Evolutionary conservation across 2,113 vertebrate species (phyloP).

Genomic region (Macaca nemestrina): DNA sequence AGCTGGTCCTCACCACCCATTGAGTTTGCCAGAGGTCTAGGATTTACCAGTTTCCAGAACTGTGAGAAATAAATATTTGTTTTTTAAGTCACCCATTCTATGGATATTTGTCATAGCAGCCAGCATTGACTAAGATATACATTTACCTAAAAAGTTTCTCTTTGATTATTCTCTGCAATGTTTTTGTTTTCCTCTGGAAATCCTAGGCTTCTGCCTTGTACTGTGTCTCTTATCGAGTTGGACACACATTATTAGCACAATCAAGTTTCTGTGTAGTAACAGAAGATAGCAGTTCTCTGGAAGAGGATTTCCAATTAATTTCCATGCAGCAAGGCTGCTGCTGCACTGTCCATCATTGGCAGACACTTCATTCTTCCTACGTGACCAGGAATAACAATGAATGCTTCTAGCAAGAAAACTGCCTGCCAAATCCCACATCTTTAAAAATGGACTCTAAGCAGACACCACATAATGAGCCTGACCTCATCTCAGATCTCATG

Average conservation of each 20-base stretch:
- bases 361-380: slow-evolving; percentile 4
- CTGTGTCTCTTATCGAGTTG: background rate
- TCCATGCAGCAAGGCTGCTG: background rate
- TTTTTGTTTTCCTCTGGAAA: background rate
- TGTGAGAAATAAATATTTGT: background rate
- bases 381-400: slow-evolving; percentile 37
- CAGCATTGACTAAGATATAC: background rate
- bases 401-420: background rate
- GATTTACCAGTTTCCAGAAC: background rate
- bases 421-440: background rate
- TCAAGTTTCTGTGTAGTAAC: slow-evolving; percentile 54
- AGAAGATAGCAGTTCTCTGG: slow-evolving; percentile 27
- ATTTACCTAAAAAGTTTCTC: background rate
- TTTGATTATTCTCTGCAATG: background rate
- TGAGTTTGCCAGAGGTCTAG: background rate
- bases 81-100: background rate
- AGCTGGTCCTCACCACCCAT: background rate
- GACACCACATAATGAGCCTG: background rate
- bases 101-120: background rate
- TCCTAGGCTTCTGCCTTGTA: background rate
- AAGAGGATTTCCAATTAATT: slow-evolving; percentile 63
- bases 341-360: slow-evolving; percentile 45
- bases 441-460: background rate
- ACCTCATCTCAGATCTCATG: background rate
- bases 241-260: slow-evolving; percentile 41